Evolutionary conservation across 2,797 vertebrate genomes (phyloP).

Genomic region (Gadopsis bispinosus): DNA sequence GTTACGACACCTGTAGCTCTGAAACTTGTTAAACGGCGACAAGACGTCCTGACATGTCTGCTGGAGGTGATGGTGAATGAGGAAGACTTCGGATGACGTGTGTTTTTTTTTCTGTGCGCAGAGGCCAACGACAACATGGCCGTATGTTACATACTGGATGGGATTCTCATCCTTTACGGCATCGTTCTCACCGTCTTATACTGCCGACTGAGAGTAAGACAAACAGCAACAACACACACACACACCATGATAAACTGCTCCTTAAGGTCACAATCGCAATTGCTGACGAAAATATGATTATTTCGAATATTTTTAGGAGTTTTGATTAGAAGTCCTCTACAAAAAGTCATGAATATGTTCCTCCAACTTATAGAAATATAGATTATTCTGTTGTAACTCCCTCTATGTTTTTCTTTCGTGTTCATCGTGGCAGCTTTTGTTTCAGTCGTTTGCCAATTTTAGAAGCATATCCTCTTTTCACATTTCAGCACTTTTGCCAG

Average conservation of each 20-base stretch:
- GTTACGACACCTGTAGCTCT: background rate
- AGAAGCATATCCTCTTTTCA: background rate
- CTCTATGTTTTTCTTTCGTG: background rate
- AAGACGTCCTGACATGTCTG: background rate
- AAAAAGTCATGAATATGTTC: background rate
- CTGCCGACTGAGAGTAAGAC: conserved; percentile 88
- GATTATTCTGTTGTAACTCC: background rate
- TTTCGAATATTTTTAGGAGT: too few species aligned
- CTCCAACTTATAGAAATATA: fast-evolving
- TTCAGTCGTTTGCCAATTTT: background rate
- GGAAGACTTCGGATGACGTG: background rate
- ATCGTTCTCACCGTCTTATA: conserved; percentile 89
- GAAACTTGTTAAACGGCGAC: fast-evolving
- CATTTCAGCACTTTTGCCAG: background rate
- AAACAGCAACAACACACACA: conserved; percentile 12
- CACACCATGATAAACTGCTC: background rate
- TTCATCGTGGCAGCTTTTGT: background rate
- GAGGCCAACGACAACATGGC: conserved; percentile 63
- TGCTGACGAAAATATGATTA: background rate
- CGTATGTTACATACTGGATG: conserved; percentile 90
- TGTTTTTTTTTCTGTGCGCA: conserved; percentile 38
- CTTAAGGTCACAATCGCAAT: background rate
- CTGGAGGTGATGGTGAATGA: background rate
- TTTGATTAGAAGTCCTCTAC: background rate
- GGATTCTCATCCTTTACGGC: conserved; percentile 89